Conservation (phyloP, 2,797 vertebrate genomes). For the Gobio occitaniae region DNA sequence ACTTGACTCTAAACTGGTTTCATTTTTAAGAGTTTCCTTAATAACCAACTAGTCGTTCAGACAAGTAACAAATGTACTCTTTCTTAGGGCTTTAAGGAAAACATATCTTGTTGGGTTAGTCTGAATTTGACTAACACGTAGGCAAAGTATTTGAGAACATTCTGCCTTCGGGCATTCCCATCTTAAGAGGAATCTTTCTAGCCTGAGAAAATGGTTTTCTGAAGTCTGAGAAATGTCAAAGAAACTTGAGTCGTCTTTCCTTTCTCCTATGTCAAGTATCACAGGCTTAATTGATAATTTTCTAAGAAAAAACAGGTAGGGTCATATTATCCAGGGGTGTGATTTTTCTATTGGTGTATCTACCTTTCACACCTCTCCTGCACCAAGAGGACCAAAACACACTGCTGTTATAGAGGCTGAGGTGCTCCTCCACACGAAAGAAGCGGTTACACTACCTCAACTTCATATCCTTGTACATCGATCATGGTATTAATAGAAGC, state of each 20-base stretch:
- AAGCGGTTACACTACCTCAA: conserved; percentile 53
- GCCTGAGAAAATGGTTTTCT: neutral
- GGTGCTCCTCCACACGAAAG: conserved; percentile 57
- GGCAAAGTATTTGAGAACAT: neutral
- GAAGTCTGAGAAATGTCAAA: conserved; percentile 24
- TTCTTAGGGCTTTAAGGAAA: neutral
- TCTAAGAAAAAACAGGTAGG: neutral
- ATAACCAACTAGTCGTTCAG: neutral
- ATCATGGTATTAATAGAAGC: conserved; percentile 74
- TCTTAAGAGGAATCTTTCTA: conserved; percentile 8
- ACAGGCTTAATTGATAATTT: conserved; percentile 5
- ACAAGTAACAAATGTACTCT: neutral
- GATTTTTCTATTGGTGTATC: neutral
- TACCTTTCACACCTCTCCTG: neutral
- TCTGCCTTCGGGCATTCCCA: conserved; percentile 31
- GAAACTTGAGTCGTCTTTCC: neutral
- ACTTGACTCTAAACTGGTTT: neutral
- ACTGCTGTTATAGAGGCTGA: conserved; percentile 42
- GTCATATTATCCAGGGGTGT: neutral
- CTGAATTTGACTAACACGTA: neutral
- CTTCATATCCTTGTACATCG: conserved; percentile 71
- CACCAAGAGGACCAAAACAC: conserved; percentile 9
- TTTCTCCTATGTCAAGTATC: neutral
- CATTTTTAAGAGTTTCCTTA: neutral
- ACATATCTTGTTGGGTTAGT: neutral